Base-by-base conservation (phyloP, 2,797 vertebrate genomes). In the Eulemur albifrons region DNA sequence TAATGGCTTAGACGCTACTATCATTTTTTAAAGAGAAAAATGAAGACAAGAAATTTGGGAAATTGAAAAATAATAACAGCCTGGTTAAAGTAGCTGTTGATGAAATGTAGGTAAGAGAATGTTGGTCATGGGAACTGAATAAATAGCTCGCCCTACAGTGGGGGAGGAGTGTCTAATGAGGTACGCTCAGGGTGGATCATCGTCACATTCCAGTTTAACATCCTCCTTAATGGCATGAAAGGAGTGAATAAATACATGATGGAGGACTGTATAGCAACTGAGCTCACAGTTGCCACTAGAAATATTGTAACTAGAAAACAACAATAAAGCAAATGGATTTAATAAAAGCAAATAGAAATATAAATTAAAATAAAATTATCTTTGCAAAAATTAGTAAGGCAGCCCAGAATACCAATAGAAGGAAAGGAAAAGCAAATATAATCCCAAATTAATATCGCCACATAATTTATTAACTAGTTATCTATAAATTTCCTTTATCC, bases 21-120 rank as follows among this genome's bases (percentile, higher is more conserved):
- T 94, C 93, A 81, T 93, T 94, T 95, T 88, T 96, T 94, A 89
- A 93, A 85, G 59, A 96, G 67, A 92, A 97, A 95, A 97, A 90
- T 85, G 70, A 86, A 95, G n/a, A 43, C 43, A 70, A n/a, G 81
- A 95, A 92, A 81, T 96, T 63, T 87, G 27, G 59, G 43, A 92
- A 97, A 95, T 65, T 57, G 70, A 79, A 32, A 90, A 87, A 83
- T 90, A 90, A 93, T 84, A 86, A 82, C 65, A 92, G n/a, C n/a
- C 61, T 86, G 61, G 69, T 93, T 90, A 93, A 95, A 73, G 80
- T 21, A 69, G 70, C 70, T 87, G 69, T 84, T 93, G 92, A 96
- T 59, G 67, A 91, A 93, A 67, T 13, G 21, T 21, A 79, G 75
- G 40, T 65, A 40, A 89, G 50, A 69, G 65, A 23, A 80, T n/a